These are phyloP conservation scores for Parambassis ranga DNA, from an alignment of 2,797 vertebrate genomes.

Conservation along the genomic window DNA sequence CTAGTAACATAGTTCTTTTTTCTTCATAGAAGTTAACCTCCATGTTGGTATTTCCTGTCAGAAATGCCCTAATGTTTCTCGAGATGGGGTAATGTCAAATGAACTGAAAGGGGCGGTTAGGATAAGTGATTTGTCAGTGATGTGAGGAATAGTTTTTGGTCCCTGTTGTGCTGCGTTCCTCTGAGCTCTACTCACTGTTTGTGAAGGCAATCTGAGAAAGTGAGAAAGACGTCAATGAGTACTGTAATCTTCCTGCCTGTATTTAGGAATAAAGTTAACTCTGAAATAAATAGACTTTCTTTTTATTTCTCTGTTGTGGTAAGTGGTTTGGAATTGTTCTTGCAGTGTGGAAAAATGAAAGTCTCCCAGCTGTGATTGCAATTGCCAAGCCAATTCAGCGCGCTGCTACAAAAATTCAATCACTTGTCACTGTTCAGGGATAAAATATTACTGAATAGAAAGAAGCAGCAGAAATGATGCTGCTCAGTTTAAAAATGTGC, in stretches of 20 bases:
- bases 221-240: conserved; percentile 1
- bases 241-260: background rate
- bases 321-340: conserved; percentile 13
- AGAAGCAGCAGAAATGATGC: background rate
- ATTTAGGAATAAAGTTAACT: conserved; percentile 4
- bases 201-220: conserved; percentile 14
- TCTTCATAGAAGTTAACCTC: conserved; percentile 19
- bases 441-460: background rate
- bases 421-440: background rate
- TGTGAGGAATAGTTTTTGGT: conserved; percentile 24
- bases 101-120: too few species aligned
- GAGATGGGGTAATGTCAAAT: conserved; percentile 13
- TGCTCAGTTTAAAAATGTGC: too few species aligned
- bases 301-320: background rate
- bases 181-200: conserved; percentile 12
- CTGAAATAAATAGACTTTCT: background rate
- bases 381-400: background rate
- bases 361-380: background rate
- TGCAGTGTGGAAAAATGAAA: background rate
- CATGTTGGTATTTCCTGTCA: conserved; percentile 12
- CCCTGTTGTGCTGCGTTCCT: conserved; percentile 1
- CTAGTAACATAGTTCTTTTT: background rate
- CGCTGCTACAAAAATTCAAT: background rate
- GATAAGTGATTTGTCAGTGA: conserved; percentile 1
- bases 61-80: background rate